phyloP scores from a whole-genome alignment of 2,888 invertebrate genomes.

The Melieria picta region DNA sequence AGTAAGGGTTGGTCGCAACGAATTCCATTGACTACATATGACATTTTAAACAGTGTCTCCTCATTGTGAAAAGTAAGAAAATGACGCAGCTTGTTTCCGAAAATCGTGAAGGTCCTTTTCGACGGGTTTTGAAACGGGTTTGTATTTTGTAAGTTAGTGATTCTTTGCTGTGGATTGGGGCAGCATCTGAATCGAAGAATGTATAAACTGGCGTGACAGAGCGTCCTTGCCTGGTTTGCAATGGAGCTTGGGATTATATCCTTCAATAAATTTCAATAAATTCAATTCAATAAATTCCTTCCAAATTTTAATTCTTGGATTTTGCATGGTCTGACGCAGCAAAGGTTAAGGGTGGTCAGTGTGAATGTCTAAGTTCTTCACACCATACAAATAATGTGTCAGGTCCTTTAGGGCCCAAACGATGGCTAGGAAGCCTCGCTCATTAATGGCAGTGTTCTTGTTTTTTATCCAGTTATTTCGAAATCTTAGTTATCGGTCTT shows the following conservation, averaged over 20 bases:
- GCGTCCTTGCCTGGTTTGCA: slow-evolving; percentile 23
- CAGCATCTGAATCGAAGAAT: slow-evolving; percentile 17
- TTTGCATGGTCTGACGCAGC: slow-evolving; percentile 5
- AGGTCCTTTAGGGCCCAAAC: background rate
- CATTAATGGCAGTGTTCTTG: too few relatives aligned
- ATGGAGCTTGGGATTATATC: slow-evolving; percentile 20
- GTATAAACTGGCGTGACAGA: slow-evolving; percentile 11
- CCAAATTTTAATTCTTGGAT: slow-evolving; percentile 17
- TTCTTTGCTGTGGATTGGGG: slow-evolving; percentile 34
- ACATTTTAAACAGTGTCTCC: slow-evolving; percentile 16
- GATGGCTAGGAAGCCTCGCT: background rate
- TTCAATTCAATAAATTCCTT: background rate
- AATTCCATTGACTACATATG: slow-evolving; percentile 29
- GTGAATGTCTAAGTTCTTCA: background rate
- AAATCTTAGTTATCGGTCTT: too few relatives aligned
- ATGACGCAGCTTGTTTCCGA: slow-evolving; percentile 29
- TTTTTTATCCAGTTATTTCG: too few relatives aligned
- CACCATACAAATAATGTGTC: too few relatives aligned
- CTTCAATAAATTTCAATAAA: background rate
- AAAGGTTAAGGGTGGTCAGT: slow-evolving; percentile 8
- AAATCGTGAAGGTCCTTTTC: slow-evolving; percentile 40
- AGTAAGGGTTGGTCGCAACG: slow-evolving; percentile 9
- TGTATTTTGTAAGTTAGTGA: slow-evolving; percentile 27
- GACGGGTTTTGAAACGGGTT: slow-evolving; percentile 14
- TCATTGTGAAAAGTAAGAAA: background rate